Base-by-base conservation (phyloP, 2,113 vertebrate species). In the Eublepharis macularius region DNA sequence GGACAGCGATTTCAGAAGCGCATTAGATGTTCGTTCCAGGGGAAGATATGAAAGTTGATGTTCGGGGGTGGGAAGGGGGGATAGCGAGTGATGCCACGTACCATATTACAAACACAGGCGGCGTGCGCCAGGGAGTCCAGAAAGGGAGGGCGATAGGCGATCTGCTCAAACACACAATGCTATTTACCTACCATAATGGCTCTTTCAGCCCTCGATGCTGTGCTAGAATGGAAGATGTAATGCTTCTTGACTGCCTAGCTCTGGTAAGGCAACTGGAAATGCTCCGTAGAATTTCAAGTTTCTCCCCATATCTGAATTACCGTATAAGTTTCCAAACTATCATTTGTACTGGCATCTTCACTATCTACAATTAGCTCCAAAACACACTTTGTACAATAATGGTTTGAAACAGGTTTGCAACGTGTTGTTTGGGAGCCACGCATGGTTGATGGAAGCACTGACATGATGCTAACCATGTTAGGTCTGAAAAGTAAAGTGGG, bases 1-100 rank as follows among this genome's bases (percentile, higher is more conserved):
- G 84, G 84, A 85, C 76, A 72, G 83, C 2, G 76, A 54, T 72
- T 79, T 72, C 66, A 63, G 66, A 85, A 79, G 84, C 51, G 11
- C 45, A 68, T 43, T 29, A 63, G 83, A 85, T 63, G 76, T 80
- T 72, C 77, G 4, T 85, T 73, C 66, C 54, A 1, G 45, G 49
- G 66, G 41, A 60, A 45, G 49, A 47, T 45, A 63, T 54, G 66
- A 76, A 83, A 12, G 82, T 32, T 49, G 76, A 34, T 60, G 16
- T 17, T 26, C 45, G 47, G 47, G 36, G 80, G 45, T 29, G 39
- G 26, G 60, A 2, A 3, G 4, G 8, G 1, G 4, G 29, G 29
- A 24, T 12, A 16, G 3, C 47, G 45, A 43, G 49, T 2, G 9
- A 57, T 79, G 47, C 83, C 26, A 34, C 26, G 11, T 0, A 17